phyloP scores from a whole-genome alignment of 2,888 invertebrate genomes.

The Noctua janthe region DNA sequence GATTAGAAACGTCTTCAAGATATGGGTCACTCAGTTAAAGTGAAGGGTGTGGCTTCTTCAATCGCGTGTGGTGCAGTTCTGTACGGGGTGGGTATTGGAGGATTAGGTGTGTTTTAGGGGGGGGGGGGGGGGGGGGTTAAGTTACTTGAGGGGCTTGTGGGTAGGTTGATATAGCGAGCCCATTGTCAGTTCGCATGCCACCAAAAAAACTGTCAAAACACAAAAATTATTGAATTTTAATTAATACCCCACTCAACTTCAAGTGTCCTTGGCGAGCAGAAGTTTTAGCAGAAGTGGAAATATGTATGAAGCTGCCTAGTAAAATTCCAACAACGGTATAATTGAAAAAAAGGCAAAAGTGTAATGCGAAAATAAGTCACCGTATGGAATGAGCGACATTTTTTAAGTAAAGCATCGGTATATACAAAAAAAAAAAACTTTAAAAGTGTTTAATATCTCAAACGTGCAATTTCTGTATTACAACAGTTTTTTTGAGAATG shows the following conservation, averaged over 20 bases:
- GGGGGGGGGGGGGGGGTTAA: no score
- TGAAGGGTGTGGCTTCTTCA: conserved; percentile 67
- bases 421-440: background rate
- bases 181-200: background rate
- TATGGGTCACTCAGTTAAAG: conserved; percentile 67
- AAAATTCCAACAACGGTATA: no score
- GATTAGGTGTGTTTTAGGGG: conserved; percentile 14
- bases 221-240: background rate
- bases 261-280: no score
- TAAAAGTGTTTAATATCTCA: background rate
- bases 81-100: conserved; percentile 44
- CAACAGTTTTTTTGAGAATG: background rate
- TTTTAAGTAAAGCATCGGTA: background rate
- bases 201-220: background rate
- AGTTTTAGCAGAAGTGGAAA: no score
- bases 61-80: conserved; percentile 55
- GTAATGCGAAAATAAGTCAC: background rate
- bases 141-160: conserved; percentile 23
- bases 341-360: background rate
- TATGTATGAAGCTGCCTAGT: no score
- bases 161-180: background rate
- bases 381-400: background rate
- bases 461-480: background rate
- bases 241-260: background rate
- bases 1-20: conserved; percentile 69